Evolutionary conservation across 2,888 invertebrate genomes (phyloP).

Genomic region (Habroteleia sp.): DNA sequence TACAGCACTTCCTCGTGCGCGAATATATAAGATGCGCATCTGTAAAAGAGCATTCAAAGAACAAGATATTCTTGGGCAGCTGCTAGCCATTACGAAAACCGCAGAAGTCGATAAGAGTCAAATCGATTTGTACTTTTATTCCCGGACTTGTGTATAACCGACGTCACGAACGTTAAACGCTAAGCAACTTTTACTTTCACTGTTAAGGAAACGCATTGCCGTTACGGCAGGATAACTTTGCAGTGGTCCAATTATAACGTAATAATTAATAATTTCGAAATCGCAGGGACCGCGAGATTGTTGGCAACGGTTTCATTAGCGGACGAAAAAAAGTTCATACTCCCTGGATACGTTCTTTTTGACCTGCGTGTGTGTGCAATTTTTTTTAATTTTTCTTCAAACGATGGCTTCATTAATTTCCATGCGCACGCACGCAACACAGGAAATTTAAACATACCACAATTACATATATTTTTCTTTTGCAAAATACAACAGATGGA

Average conservation of each 20-base stretch:
- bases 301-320: conserved; percentile 15
- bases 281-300: conserved; percentile 40
- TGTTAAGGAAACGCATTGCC: conserved; percentile 70
- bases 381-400: conserved; percentile 4
- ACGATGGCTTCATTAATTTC: conserved; percentile 9
- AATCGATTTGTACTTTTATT: conserved; percentile 63
- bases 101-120: conserved; percentile 58
- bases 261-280: conserved; percentile 75
- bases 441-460: conserved; percentile 21
- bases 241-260: conserved; percentile 74
- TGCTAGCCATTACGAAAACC: conserved; percentile 58
- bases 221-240: conserved; percentile 76
- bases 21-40: conserved; percentile 5
- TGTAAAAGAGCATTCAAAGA: conserved; percentile 24
- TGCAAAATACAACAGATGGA: conserved; percentile 15
- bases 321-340: conserved; percentile 1
- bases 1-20: conserved; percentile 10
- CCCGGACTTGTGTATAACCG: conserved; percentile 42
- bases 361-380: too few relatives aligned
- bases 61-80: conserved; percentile 45
- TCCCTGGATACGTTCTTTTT: too few relatives aligned
- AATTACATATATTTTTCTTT: conserved; percentile 10
- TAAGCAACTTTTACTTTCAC: conserved; percentile 73
- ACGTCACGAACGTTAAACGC: conserved; percentile 61
- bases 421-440: conserved; percentile 10